Conservation (phyloP, 1,140 invertebrate species). For the Euura lappo region DNA sequence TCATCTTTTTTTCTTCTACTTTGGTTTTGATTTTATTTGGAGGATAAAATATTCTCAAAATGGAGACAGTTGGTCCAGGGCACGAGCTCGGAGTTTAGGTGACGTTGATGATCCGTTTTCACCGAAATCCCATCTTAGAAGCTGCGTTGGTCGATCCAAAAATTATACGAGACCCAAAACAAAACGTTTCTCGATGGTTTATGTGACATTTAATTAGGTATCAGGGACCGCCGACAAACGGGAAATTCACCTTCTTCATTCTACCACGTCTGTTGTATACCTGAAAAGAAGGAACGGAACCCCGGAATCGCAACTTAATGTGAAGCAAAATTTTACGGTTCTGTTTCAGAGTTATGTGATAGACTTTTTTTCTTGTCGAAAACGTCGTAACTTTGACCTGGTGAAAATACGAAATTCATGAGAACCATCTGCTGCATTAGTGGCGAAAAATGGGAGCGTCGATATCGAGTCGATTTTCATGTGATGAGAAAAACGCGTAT, state of each 20-base stretch:
- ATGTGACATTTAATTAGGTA: conserved; percentile 49
- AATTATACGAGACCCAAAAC: conserved; percentile 30
- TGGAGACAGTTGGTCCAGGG: neutral
- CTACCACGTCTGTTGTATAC: neutral
- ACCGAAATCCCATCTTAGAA: conserved; percentile 10
- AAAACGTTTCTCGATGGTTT: conserved; percentile 41
- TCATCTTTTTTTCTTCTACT: neutral
- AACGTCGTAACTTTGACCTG: conserved; percentile 6
- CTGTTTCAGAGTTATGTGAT: neutral
- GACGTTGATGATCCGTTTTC: conserved; percentile 8
- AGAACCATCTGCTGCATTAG: neutral
- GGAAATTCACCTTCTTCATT: neutral
- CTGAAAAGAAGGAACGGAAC: neutral
- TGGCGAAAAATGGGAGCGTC: neutral
- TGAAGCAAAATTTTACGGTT: conserved; percentile 3
- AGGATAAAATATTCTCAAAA: neutral
- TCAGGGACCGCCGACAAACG: conserved; percentile 3
- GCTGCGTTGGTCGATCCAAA: neutral
- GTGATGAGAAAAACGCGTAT: neutral
- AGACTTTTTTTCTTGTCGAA: neutral
- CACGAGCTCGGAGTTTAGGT: neutral
- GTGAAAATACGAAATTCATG: neutral
- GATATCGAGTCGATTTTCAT: neutral
- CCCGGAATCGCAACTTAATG: neutral
- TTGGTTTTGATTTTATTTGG: neutral